Base-by-base conservation (phyloP, 2,888 invertebrate genomes). In the Venustoraphidia nigricollis region DNA sequence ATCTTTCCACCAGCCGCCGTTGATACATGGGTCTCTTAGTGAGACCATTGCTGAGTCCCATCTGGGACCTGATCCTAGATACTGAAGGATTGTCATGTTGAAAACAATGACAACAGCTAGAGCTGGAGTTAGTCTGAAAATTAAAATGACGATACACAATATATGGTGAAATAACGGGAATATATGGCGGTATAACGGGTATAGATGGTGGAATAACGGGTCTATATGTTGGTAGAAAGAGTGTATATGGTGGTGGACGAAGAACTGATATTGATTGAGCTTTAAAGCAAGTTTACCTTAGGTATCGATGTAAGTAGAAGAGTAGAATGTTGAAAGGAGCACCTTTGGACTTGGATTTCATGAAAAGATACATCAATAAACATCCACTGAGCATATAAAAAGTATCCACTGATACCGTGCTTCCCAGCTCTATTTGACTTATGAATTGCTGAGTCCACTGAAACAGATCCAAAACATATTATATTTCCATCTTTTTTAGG, bases 321-420 rank as follows among this genome's bases (percentile, higher is more conserved):
- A 59, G 51, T 1, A 62, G 51, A 36, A 66, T 51, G 46, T 66
- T 66, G 37, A 67, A 60, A 6, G 51, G 56, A 8, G 57, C 55
- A 3, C 59, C 57, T 27, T 58, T 60, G 11, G 58, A 52, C 51
- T 57, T 58, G 42, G 58, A 54, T 53, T 62, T 65, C 6, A 69
- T 50, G 50, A 64, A 63, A 2, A 62, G 52, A 49, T 70, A 73
- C 2, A 73, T 67, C 49, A 72, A 69, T 1, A 81, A 61, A 39
- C 80, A 60, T 5, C 80, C 80, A 54, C 77, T 76, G 54, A 80
- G 60, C 14, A 75, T 61, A 57, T 80, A 77, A 60, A 81, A 81
- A 0, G 79, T 76, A 50, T 81, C 81, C 1, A 80, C 79, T 1
- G 75, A 68, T 8, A 75, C 64, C 0, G 74, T 54, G 54, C 64